A percentile compares a stretch with the other conserved stretches of the same genome.
Evolutionary conservation across 2,113 vertebrate genomes (phyloP).

Genomic region (Porphyrio hochstetteri): DNA sequence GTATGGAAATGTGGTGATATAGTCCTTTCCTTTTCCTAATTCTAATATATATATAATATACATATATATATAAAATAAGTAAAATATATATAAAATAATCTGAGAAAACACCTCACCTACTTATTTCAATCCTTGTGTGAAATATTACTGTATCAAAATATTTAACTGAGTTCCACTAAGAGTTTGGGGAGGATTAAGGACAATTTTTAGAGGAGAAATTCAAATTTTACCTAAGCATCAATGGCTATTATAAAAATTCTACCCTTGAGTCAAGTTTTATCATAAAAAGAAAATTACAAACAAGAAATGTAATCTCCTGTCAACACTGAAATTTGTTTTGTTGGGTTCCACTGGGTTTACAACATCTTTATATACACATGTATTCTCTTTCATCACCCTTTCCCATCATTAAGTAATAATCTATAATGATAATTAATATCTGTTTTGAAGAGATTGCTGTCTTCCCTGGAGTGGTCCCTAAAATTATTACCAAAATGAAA

Average conservation of each 20-base stretch:
- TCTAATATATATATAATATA: too few species aligned
- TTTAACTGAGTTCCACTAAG: neutral
- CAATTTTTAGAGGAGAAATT: neutral
- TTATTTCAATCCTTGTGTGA: neutral
- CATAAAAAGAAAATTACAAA: neutral
- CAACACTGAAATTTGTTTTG: neutral
- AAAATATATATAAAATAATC: too few species aligned
- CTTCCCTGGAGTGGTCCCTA: neutral
- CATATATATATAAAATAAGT: neutral
- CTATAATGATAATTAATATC: neutral
- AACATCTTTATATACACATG: neutral
- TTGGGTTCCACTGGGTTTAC: neutral
- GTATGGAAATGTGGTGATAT: neutral
- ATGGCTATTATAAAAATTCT: conserved; percentile 30
- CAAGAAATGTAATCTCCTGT: neutral
- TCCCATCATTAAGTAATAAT: neutral
- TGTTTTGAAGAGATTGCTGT: neutral
- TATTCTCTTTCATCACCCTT: neutral
- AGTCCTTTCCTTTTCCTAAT: neutral
- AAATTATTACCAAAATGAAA: neutral
- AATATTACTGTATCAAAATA: neutral
- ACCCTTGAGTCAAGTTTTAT: neutral
- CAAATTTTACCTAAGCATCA: neutral
- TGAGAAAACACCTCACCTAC: neutral
- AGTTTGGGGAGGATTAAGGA: neutral